A percentile compares a stretch with the other conserved stretches of the same genome.
Conservation (phyloP, 2,113 vertebrate genomes). For the Lophochroa leadbeateri region DNA sequence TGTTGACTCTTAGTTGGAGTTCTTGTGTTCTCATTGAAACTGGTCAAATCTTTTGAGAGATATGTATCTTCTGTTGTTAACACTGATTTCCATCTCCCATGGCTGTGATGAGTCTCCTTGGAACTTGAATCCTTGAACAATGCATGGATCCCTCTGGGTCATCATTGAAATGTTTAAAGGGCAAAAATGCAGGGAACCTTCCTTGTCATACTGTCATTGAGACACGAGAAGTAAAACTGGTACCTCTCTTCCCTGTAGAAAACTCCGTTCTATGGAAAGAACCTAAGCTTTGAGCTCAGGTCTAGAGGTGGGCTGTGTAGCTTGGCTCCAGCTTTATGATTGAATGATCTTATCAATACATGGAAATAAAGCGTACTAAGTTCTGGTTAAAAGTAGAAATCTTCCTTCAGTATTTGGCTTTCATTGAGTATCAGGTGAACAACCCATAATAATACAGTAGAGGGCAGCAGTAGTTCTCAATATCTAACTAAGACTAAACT, state of each 20-base stretch:
- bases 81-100: not conserved
- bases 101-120: not conserved
- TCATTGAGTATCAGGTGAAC: not conserved
- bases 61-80: not conserved
- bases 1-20: not conserved
- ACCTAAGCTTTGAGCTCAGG: not conserved
- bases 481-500: not conserved
- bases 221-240: not conserved
- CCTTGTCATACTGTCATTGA: not conserved
- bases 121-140: not conserved
- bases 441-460: conserved; percentile 31
- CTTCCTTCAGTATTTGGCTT: not conserved
- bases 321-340: not conserved
- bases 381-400: not conserved
- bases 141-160: not conserved
- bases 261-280: not conserved
- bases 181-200: not conserved
- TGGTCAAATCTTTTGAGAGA: not conserved
- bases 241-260: not conserved
- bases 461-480: conserved; percentile 50
- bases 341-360: not conserved
- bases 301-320: not conserved
- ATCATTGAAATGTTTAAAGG: not conserved
- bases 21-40: fast-evolving
- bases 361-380: not conserved